Evolutionary conservation across 2,113 vertebrate species (phyloP).

Genomic region (Sminthopsis crassicaudata): DNA sequence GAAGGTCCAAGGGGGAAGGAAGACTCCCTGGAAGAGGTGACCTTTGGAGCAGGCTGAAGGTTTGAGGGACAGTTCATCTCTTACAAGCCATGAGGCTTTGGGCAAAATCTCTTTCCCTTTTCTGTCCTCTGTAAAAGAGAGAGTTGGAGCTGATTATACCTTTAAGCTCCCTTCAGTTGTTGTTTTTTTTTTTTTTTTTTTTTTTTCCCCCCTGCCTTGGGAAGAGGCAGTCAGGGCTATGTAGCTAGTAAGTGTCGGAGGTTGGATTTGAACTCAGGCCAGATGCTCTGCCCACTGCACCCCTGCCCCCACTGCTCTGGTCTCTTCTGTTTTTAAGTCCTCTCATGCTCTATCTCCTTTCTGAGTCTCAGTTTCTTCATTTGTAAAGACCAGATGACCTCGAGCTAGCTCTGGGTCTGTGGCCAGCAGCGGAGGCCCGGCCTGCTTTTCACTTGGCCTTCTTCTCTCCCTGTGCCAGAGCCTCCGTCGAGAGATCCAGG

Average conservation of each 20-base stretch:
- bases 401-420: background rate
- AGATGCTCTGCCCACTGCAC: background rate
- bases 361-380: background rate
- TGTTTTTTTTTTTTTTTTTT: no score
- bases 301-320: background rate
- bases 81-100: background rate
- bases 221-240: background rate
- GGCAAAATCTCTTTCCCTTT: background rate
- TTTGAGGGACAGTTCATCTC: background rate
- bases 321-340: background rate
- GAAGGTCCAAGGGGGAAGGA: background rate
- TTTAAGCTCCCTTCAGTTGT: background rate
- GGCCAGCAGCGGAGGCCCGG: background rate
- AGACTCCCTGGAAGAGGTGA: background rate
- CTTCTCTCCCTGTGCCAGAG: slow-evolving; percentile 76
- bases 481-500: slow-evolving; percentile 93
- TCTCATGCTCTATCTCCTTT: background rate
- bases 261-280: background rate
- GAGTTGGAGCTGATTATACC: background rate
- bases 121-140: background rate
- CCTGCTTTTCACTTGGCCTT: accelerated
- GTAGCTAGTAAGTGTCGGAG: background rate
- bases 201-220: background rate
- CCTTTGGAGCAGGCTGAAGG: background rate
- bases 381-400: background rate